Evolutionary conservation across 2,888 invertebrate species (phyloP).

Genomic region (Cyaniris semiargus): DNA sequence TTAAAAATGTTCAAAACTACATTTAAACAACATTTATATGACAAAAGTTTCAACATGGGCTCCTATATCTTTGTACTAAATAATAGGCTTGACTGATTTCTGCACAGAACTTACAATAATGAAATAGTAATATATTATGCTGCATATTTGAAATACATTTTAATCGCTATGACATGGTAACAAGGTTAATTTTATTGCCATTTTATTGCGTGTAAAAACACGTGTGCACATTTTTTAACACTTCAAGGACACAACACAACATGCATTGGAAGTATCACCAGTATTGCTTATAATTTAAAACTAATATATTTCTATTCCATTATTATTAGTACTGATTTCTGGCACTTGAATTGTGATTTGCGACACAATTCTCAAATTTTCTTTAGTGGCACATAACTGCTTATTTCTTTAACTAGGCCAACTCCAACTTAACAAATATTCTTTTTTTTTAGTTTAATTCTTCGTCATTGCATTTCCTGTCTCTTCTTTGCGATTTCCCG

Average conservation of each 20-base stretch:
- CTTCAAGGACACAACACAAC: background rate
- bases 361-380: conserved; percentile 1
- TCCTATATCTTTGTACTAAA: conserved; percentile 26
- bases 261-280: too few species aligned
- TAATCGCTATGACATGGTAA: too few species aligned
- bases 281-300: background rate
- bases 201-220: too few species aligned
- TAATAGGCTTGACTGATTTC: conserved; percentile 10
- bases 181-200: background rate
- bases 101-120: background rate
- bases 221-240: background rate
- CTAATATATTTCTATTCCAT: background rate
- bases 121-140: background rate
- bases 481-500: background rate
- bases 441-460: background rate
- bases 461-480: background rate
- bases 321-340: background rate
- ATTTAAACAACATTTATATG: conserved; percentile 34
- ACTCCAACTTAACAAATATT: background rate
- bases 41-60: conserved; percentile 32
- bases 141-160: too few species aligned
- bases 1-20: conserved; percentile 58
- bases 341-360: background rate
- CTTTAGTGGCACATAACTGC: background rate
- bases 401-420: background rate